Evolutionary conservation across 1,140 invertebrate species (phyloP).

Genomic region (Aphelinus atriplicis): DNA sequence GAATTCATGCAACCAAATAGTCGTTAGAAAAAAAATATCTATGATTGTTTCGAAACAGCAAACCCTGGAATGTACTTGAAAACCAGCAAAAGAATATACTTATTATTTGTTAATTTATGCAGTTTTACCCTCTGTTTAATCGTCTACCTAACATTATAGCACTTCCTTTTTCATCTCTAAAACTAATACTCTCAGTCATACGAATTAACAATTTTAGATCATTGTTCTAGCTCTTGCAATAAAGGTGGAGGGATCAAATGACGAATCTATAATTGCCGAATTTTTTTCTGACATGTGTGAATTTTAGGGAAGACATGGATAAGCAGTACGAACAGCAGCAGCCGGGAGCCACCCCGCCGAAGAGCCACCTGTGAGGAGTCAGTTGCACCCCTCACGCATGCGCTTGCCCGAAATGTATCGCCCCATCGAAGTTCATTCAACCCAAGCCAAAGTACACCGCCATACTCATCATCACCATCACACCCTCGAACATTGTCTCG

Average conservation of each 20-base stretch:
- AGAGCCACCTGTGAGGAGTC: conserved; percentile 56
- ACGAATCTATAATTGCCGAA: neutral
- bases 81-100: conserved; percentile 31
- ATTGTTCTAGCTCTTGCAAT: too few species aligned
- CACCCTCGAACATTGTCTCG: neutral
- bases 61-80: conserved; percentile 27
- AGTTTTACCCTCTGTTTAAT: neutral
- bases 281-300: conserved; percentile 21
- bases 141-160: neutral
- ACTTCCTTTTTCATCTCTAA: too few species aligned
- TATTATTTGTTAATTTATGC: conserved; percentile 30
- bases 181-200: too few species aligned
- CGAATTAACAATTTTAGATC: too few species aligned
- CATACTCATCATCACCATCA: conserved; percentile 19
- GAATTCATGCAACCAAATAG: too few species aligned
- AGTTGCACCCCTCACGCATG: neutral
- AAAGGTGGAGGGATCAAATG: too few species aligned
- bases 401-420: conserved; percentile 3
- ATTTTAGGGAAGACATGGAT: conserved; percentile 55
- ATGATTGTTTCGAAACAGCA: conserved; percentile 4
- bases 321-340: conserved; percentile 33
- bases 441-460: conserved; percentile 23
- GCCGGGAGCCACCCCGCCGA: conserved; percentile 47
- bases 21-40: too few species aligned
- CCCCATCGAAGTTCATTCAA: conserved; percentile 6